Percentiles rank a stretch among this genome's conserved stretches.
Evolutionary conservation across 2,888 invertebrate species (phyloP).

Genomic region (Ichneumoninae sp.): DNA sequence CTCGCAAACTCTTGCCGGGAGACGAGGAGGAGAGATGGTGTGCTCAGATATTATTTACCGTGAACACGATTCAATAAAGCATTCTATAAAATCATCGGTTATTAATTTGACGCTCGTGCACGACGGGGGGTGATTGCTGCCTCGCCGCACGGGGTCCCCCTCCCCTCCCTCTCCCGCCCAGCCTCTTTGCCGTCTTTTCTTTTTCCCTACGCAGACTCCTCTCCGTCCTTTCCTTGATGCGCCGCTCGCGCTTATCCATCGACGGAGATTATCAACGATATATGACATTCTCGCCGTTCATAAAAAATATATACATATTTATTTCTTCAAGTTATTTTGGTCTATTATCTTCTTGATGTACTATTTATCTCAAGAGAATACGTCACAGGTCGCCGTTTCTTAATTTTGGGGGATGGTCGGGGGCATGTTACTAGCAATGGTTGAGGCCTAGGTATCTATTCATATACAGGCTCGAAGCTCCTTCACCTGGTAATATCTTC

Average conservation of each 20-base stretch:
- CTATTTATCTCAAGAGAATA: too few species aligned
- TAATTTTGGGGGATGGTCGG: too few species aligned
- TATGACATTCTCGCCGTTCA: constrained; percentile 3
- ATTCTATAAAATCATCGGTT: constrained; percentile 83
- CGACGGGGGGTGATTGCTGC: constrained; percentile 79
- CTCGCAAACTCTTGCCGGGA: constrained; percentile 3
- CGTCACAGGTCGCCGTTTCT: too few species aligned
- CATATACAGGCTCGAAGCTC: too few species aligned
- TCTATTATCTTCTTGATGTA: too few species aligned
- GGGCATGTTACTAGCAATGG: too few species aligned
- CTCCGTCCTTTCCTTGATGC: constrained; percentile 18
- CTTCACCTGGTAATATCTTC: too few species aligned
- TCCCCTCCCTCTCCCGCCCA: constrained; percentile 5
- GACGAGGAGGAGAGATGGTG: constrained; percentile 68
- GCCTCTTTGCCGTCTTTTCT: constrained; percentile 15
- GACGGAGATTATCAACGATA: constrained; percentile 31
- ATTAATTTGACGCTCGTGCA: constrained; percentile 82
- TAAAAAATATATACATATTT: neutral
- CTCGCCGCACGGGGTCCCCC: constrained; percentile 72
- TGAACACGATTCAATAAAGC: constrained; percentile 81
- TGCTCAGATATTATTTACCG: constrained; percentile 78
- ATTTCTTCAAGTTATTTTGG: too few species aligned
- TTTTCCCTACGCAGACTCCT: constrained; percentile 22
- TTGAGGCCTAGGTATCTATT: too few species aligned
- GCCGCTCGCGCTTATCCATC: constrained; percentile 29